A percentile compares a stretch with the other conserved stretches of the same genome.
Conservation (phyloP, 2,113 vertebrate genomes). For the Mesocricetus auratus region DNA sequence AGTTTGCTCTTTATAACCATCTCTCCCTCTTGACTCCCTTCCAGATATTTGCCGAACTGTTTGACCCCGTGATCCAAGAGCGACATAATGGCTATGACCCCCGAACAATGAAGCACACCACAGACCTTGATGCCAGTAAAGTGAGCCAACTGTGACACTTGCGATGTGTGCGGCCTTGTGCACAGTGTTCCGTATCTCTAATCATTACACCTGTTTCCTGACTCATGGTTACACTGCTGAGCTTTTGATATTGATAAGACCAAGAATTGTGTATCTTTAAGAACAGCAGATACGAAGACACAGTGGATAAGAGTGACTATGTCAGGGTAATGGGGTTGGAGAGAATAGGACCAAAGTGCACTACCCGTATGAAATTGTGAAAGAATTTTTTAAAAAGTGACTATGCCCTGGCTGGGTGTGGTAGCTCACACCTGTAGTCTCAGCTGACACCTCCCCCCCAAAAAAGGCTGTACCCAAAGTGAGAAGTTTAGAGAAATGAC, state of each 20-base stretch:
- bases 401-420: background rate
- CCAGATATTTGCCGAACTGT: slow-evolving; percentile 95
- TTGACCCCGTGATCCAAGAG: slow-evolving; percentile 95
- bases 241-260: slow-evolving; percentile 9
- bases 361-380: background rate
- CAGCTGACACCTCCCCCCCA: background rate
- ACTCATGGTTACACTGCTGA: slow-evolving; percentile 53
- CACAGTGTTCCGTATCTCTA: background rate
- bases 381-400: background rate
- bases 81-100: slow-evolving; percentile 98
- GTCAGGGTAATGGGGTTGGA: background rate
- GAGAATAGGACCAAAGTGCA: background rate
- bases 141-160: slow-evolving; percentile 81
- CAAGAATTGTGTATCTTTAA: slow-evolving; percentile 48
- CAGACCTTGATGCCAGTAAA: slow-evolving; percentile 95
- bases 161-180: background rate
- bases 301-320: background rate
- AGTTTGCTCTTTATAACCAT: slow-evolving; percentile 9
- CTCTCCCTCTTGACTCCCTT: slow-evolving; percentile 39
- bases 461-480: background rate
- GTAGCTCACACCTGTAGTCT: background rate
- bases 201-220: slow-evolving; percentile 37
- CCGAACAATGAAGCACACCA: slow-evolving; percentile 93
- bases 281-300: slow-evolving; percentile 23
- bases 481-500: background rate